Percentiles rank a stretch among this genome's conserved stretches.
Evolutionary conservation across 1,140 invertebrate species (phyloP).

Genomic region (Brachionus asplanchnoidis): DNA sequence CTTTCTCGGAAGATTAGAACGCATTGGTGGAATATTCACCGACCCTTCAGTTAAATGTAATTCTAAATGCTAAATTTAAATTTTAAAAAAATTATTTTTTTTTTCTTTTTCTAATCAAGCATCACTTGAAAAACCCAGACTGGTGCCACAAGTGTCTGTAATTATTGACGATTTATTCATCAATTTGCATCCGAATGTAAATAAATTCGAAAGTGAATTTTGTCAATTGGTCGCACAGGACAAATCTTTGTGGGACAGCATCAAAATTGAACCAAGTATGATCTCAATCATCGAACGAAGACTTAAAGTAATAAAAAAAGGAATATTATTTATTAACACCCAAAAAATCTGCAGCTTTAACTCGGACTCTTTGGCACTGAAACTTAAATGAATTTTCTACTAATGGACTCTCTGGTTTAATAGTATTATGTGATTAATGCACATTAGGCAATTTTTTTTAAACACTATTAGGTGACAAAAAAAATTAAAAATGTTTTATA

Average conservation of each 20-base stretch:
- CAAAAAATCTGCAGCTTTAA: too few relatives aligned
- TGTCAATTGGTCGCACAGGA: conserved; percentile 51
- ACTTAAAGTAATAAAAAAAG: conserved; percentile 44
- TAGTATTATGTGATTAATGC: background rate
- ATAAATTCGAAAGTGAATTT: conserved; percentile 55
- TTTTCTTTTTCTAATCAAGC: conserved; percentile 42
- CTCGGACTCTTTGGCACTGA: too few relatives aligned
- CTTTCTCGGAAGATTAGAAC: background rate
- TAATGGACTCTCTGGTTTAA: background rate
- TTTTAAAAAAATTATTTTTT: background rate
- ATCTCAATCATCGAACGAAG: conserved; percentile 50
- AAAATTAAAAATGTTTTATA: too few relatives aligned
- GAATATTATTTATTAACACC: too few relatives aligned
- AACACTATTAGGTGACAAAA: too few relatives aligned
- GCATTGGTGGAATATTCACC: background rate
- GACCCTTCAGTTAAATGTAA: background rate
- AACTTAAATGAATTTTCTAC: too few relatives aligned
- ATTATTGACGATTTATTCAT: conserved; percentile 50
- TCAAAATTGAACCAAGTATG: conserved; percentile 36
- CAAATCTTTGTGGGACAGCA: conserved; percentile 42
- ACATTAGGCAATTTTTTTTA: too few relatives aligned
- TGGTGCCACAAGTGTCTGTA: conserved; percentile 45
- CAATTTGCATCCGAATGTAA: conserved; percentile 50
- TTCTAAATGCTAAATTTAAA: background rate
- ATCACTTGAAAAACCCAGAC: conserved; percentile 49